Percentiles rank a stretch among this genome's conserved stretches.
Conservation (phyloP, 2,888 invertebrate genomes). For the Himalopsyche kuldschensis region DNA sequence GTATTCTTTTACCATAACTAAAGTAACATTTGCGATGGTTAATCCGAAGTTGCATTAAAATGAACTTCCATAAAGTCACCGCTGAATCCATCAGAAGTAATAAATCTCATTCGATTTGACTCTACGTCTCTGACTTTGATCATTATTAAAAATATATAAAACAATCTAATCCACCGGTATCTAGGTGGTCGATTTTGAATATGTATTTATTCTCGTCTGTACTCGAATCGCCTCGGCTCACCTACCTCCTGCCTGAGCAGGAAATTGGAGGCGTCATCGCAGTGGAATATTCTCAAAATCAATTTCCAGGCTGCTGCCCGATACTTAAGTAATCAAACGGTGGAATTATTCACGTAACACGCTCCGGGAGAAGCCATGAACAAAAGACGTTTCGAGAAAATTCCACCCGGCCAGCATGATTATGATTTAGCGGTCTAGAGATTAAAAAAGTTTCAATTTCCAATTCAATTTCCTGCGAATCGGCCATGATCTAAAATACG, state of each 20-base stretch:
- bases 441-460: no score
- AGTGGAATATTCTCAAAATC: not conserved
- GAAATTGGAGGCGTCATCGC: not conserved
- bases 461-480: no score
- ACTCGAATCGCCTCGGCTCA: not conserved
- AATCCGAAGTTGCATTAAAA: no score
- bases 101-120: not conserved
- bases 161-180: not conserved
- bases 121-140: not conserved
- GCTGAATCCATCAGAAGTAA: no score
- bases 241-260: not conserved
- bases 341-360: not conserved
- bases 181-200: not conserved
- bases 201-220: not conserved
- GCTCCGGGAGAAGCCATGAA: not conserved
- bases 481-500: no score
- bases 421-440: no score
- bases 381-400: not conserved
- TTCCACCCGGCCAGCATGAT: no score
- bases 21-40: no score
- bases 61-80: no score
- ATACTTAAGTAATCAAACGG: not conserved
- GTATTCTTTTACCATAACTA: no score
- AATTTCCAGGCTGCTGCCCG: not conserved
- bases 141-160: not conserved